phyloP scores from a whole-genome alignment of 2,113 vertebrate species.

The Catagonus wagneri region DNA sequence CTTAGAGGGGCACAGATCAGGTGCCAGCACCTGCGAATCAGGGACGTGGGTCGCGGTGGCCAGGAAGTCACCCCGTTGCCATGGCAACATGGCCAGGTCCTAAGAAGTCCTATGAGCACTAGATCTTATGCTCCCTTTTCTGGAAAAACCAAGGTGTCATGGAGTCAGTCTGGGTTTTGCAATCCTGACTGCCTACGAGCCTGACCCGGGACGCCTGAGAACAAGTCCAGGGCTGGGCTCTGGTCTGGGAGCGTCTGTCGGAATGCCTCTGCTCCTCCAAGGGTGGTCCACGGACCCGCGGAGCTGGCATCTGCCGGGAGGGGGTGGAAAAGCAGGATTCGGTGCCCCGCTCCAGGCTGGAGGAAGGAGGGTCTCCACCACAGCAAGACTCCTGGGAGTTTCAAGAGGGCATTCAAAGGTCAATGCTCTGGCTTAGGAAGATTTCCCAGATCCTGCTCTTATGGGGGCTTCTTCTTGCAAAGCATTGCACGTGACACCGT shows the following conservation, averaged over 20 bases:
- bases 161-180: fast-evolving
- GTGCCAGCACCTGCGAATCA: fast-evolving
- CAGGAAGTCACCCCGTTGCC: fast-evolving
- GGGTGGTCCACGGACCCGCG: fast-evolving
- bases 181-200: fast-evolving
- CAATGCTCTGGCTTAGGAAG: fast-evolving
- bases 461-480: not conserved
- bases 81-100: not conserved
- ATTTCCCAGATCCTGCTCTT: not conserved
- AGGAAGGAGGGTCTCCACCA: fast-evolving
- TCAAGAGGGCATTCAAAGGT: fast-evolving
- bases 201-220: fast-evolving
- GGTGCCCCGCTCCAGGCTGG: not conserved
- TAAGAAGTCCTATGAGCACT: not conserved
- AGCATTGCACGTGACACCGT: fast-evolving
- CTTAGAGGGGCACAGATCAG: fast-evolving
- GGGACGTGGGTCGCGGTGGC: fast-evolving
- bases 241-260: fast-evolving
- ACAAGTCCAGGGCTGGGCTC: fast-evolving
- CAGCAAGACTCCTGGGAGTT: not conserved
- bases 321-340: not conserved
- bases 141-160: fast-evolving
- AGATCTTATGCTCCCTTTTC: not conserved
- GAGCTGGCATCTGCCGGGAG: fast-evolving
- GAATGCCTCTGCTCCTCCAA: fast-evolving